Percentiles rank a stretch among this genome's conserved stretches.
Conservation (phyloP, 2,888 invertebrate species). For the Galerucella nymphaeae region DNA sequence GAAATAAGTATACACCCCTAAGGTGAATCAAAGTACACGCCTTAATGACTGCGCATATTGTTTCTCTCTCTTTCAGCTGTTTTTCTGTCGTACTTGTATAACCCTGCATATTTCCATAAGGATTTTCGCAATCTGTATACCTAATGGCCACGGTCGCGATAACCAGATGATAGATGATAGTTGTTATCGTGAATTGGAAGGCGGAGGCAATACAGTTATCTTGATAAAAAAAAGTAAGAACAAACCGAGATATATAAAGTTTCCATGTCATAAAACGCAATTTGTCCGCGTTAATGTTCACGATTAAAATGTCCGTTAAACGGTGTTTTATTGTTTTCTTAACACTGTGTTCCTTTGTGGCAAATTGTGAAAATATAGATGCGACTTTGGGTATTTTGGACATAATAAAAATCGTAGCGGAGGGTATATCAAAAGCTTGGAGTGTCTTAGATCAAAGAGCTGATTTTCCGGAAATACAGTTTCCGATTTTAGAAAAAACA, state of each 20-base stretch:
- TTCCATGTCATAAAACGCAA: neutral
- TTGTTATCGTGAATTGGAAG: neutral
- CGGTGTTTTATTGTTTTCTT: conserved; percentile 23
- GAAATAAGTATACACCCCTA: too few relatives aligned
- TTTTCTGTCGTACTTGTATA: too few relatives aligned
- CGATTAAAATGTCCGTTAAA: conserved; percentile 28
- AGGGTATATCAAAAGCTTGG: conserved; percentile 73
- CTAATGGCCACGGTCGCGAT: neutral
- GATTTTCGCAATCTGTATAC: too few relatives aligned
- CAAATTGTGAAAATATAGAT: conserved; percentile 30
- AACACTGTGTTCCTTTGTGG: conserved; percentile 29
- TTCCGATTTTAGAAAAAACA: conserved; percentile 72
- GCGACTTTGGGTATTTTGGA: conserved; percentile 69
- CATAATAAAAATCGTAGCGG: conserved; percentile 70
- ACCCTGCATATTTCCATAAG: too few relatives aligned
- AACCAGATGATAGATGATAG: too few relatives aligned
- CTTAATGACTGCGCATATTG: too few relatives aligned
- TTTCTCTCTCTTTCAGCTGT: too few relatives aligned
- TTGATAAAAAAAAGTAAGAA: neutral
- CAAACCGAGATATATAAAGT: neutral
- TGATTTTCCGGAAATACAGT: conserved; percentile 67
- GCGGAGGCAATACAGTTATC: neutral
- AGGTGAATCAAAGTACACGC: too few relatives aligned
- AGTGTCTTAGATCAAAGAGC: conserved; percentile 70
- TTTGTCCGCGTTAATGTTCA: neutral